Base-by-base conservation (phyloP, 2,113 vertebrate species). In the Eudorcas thomsonii region DNA sequence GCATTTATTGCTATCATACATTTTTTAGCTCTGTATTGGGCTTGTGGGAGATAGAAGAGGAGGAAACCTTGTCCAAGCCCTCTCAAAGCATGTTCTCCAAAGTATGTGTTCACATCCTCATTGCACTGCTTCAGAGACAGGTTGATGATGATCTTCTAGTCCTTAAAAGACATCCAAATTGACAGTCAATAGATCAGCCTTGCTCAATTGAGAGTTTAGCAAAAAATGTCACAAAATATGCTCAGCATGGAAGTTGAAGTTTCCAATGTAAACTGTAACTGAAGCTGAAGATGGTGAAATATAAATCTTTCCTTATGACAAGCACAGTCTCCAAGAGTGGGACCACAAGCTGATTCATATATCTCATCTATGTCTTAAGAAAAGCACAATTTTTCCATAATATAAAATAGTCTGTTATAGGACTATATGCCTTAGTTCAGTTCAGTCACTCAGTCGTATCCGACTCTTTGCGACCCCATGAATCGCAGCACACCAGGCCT, bases 181-280 rank as follows among this genome's bases (percentile, higher is more conserved):
- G 36, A 92, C n/a, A 60, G 45, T 71, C 55, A n/a, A 7, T 82
- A 81, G 19, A 1, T 64, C 83, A 90, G 52, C 21, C 26, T 94
- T 82, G 78, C 57, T 50, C 84, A 77, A 11, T 52, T 62, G 88
- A 36, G 67, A 92, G 17, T 43, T 77, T 60, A 82, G 64, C 93
- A 62, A 96, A 96, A 91, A 96, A 92, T 87, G 28, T 90, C 81
- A 81, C 48, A 92, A 93, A 94, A 90, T 95, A 85, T 77, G 74
- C 50, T 85, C 26, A 48, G 52, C 54, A 77, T 74, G 91, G 57
- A 94, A 91, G 14, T 28, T 89, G 60, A 89, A 60, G n/a, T 93
- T 96, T 95, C 89, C 52, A 25, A 36, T 92, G 52, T 77, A 92
- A 55, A 60, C 74, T 90, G n/a, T 90, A 85, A 90, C n/a, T 90